Evolutionary conservation across 2,888 invertebrate species (phyloP), one percentile per base, ranked within the genome.

Genomic region (Apamea epomidion): DNA sequence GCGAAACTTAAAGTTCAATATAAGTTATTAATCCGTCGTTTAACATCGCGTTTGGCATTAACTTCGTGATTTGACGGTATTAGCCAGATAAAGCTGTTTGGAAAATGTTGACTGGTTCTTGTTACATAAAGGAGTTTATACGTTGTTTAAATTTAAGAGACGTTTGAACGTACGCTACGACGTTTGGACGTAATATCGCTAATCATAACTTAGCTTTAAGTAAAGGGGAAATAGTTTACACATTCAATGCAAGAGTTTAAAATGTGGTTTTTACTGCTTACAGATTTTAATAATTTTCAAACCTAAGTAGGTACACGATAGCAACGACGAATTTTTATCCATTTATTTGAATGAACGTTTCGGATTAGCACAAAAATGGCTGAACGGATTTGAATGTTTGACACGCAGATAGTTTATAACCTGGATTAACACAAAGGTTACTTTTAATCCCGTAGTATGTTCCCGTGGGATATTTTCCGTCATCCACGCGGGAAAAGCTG

Each of bases 11-110:
- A 82, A 80, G 72, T 80, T 74, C 58, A 65, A 71, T 74, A 45
- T 8, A 83, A 77, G 65, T 82, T 73, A 76, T 78, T 78, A 81
- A 83, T 76, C 78, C 80, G 67, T 75, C 21, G 80, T 48, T 80
- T 58, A n/a, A 58, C 25, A 74, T 76, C 67, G 60, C 37, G 72
- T 75, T 73, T 67, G 71, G 54, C 48, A 58, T 68, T 64, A 51
- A 64, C 29, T 86, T 78, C 12, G 64, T 65, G 48, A 75, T 74
- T 64, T 45, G 32, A n/a, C 21, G 67, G 67, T 37, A 62, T 73
- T 65, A 82, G 12, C 54, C 29, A 12, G 37, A 60, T 58, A 42
- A 74, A 37, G 51, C 16, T 58, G 16, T 51, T 62, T 42, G 25
- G 62, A 32, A 80, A 64, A 51, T n/a, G 42, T 72, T 42, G 3